Evolutionary conservation across 2,888 invertebrate genomes (phyloP).

Genomic region (Heteromurus nitidus): DNA sequence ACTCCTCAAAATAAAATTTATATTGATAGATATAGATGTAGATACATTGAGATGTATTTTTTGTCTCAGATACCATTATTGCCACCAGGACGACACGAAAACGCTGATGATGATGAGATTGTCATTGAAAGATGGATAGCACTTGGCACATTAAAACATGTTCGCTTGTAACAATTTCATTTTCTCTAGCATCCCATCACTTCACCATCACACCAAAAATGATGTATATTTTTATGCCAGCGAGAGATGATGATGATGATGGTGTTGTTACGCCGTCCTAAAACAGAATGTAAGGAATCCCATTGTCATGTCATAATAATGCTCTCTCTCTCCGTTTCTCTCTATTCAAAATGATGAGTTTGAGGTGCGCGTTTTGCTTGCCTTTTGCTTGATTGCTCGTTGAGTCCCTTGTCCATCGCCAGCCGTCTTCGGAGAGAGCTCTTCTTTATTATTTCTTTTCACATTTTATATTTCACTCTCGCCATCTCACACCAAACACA

Average conservation of each 20-base stretch:
- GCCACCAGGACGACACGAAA: too few relatives aligned
- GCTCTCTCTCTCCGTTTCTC: conserved; percentile 14
- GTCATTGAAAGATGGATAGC: not conserved
- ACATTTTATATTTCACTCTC: conserved; percentile 28
- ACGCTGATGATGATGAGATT: not conserved
- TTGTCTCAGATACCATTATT: not conserved
- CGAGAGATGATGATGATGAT: too few relatives aligned
- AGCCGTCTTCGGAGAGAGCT: not conserved
- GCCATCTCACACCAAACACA: not conserved
- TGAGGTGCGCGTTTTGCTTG: conserved; percentile 51
- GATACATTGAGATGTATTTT: too few relatives aligned
- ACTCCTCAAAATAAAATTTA: too few relatives aligned
- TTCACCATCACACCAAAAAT: too few relatives aligned
- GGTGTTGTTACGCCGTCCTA: conserved; percentile 8
- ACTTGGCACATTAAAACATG: not conserved
- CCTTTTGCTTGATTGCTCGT: conserved; percentile 67
- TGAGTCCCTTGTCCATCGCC: conserved; percentile 66
- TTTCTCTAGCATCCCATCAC: too few relatives aligned
- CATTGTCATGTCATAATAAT: conserved; percentile 46
- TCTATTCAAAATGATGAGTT: conserved; percentile 35
- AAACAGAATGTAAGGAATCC: conserved; percentile 40
- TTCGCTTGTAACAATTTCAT: conserved; percentile 6
- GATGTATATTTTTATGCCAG: too few relatives aligned
- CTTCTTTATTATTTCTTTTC: conserved; percentile 6
- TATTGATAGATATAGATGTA: too few relatives aligned